phyloP scores from a whole-genome alignment of 2,797 vertebrate genomes.

The Catamblyrhynchus diadema region DNA sequence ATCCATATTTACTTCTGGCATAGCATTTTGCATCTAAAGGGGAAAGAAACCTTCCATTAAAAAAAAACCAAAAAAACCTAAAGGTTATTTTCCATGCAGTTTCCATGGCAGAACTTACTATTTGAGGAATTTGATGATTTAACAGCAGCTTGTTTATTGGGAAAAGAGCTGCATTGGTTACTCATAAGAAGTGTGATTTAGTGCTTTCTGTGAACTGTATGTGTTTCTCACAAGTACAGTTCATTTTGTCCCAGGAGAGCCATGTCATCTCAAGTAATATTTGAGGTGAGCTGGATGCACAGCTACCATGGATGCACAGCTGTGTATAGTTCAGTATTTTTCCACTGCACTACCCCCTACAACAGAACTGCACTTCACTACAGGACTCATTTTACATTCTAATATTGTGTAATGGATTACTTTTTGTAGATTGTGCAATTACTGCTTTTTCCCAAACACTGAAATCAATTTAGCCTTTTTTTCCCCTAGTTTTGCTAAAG shows the following conservation, averaged over 20 bases:
- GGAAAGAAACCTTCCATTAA: not conserved
- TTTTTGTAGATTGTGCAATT: not conserved
- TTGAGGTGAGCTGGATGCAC: not conserved
- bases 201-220: not conserved
- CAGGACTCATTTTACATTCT: not conserved
- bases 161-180: not conserved
- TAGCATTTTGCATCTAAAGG: not conserved
- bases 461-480: not conserved
- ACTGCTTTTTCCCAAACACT: not conserved
- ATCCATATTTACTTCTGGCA: not conserved
- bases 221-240: not conserved
- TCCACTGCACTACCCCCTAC: not conserved
- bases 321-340: not conserved
- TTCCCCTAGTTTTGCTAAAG: not conserved
- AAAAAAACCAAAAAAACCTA: not conserved
- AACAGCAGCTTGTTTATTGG: not conserved
- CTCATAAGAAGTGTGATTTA: not conserved
- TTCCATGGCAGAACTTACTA: slow-evolving; percentile 8
- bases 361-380: not conserved
- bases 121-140: not conserved
- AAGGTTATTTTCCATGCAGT: not conserved
- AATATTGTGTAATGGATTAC: not conserved
- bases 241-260: not conserved
- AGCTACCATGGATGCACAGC: not conserved
- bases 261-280: not conserved